Conservation (phyloP, 2,113 vertebrate genomes). For the Vombatus ursinus region DNA sequence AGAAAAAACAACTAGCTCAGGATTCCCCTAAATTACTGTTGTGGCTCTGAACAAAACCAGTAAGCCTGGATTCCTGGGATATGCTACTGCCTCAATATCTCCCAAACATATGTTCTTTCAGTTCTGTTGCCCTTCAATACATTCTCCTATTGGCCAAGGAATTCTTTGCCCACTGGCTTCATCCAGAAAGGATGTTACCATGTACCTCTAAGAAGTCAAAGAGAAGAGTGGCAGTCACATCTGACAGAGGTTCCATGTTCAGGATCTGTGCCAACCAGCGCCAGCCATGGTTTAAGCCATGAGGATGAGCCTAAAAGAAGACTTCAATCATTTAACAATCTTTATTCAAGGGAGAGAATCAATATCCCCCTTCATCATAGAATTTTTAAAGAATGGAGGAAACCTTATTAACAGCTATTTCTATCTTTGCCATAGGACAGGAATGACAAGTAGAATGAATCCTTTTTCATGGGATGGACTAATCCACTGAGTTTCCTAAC, state of each 20-base stretch:
- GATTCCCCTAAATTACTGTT: background rate
- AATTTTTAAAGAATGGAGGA: background rate
- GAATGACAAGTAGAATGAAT: background rate
- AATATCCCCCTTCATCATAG: background rate
- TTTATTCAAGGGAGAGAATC: background rate
- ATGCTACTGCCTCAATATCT: too few relatives aligned
- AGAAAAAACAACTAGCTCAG: background rate
- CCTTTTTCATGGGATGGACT: background rate
- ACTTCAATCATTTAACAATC: background rate
- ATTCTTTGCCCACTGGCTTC: background rate
- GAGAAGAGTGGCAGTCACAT: conserved; percentile 94
- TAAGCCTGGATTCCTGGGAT: background rate
- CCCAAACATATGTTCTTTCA: background rate
- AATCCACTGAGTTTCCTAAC: background rate
- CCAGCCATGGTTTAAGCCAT: conserved; percentile 94
- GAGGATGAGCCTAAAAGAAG: conserved; percentile 85
- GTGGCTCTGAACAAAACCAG: background rate
- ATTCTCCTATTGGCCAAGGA: too few relatives aligned
- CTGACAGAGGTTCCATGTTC: conserved; percentile 95
- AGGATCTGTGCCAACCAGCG: conserved; percentile 95
- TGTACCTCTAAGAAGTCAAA: conserved; percentile 95
- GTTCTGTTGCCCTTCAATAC: background rate
- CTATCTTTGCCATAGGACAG: background rate
- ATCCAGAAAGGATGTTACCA: background rate
- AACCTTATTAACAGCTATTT: background rate